Base-by-base conservation (phyloP, 2,113 vertebrate genomes). In the Cisticola juncidis region DNA sequence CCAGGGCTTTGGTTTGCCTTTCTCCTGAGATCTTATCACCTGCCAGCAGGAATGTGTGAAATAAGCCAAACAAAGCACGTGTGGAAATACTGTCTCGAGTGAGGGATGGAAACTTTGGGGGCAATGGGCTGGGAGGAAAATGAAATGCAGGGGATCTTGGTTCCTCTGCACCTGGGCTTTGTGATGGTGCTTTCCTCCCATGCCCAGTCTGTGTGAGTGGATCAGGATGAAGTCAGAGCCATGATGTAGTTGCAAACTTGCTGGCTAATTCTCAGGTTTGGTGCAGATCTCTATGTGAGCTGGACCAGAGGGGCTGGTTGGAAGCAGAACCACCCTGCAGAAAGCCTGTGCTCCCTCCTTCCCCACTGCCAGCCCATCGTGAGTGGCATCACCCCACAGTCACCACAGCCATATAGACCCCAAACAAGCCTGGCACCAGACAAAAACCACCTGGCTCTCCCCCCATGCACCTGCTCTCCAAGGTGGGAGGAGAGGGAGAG, bases 11-110 rank as follows among this genome's bases (percentile, higher is more conserved):
- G 81, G 83, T 95, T 95, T 95, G 85, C 57, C 76, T 97, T 96
- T 95, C 85, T 78, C 66, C 80, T 28, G 50, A 94, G 94, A 95
- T 95, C 61, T 92, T 95, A 92, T 94, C 91, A 73, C 48, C 77
- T 66, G 80, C 88, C 58, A 42, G 73, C 74, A 76, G 91, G 89
- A 95, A 92, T 79, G 93, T 54, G 60, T 77, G 77, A 86, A 92
- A 58, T 18, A 68, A 93, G 92, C 86, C 96, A 96, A 94, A 92
- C 87, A 91, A 93, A 96, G 81, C 90, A 69, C 65, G 6, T 4
- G 9, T 3, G 7, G 57, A 91, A 95, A 82, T 26, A 42, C 14
- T 36, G 77, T 83, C 91, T 76, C 0, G 0, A 79, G 76, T 33
- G 77, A 85, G 53, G 78, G 90, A n/a, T 77, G 71, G 94, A 93